Evolutionary conservation across 2,113 vertebrate species (phyloP).

Genomic region (Dipodomys spectabilis): DNA sequence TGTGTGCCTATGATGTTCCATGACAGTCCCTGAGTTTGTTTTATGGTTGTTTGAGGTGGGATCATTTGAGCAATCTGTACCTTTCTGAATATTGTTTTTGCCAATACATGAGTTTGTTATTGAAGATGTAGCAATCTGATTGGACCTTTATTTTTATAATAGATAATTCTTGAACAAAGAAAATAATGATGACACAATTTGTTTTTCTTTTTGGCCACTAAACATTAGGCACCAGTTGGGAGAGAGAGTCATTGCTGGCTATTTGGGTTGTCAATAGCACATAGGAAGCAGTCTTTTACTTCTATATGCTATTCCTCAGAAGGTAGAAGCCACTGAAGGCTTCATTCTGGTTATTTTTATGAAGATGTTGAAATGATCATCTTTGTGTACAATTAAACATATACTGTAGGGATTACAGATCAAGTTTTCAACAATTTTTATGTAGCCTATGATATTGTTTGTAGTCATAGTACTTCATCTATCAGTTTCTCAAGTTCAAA

Average conservation of each 20-base stretch:
- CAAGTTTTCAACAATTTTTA: not conserved
- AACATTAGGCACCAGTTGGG: not conserved
- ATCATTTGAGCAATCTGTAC: conserved; percentile 1
- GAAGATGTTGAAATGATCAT: not conserved
- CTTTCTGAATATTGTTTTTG: conserved; percentile 58
- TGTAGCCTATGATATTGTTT: conserved; percentile 1
- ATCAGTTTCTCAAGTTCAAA: conserved; percentile 81
- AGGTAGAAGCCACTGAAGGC: too few species aligned
- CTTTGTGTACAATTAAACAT: too few species aligned
- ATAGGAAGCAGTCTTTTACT: not conserved
- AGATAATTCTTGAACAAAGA: not conserved
- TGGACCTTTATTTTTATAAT: not conserved
- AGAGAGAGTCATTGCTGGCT: not conserved
- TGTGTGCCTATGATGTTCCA: not conserved
- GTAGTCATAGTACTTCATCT: conserved; percentile 78
- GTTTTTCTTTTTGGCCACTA: not conserved
- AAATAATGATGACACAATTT: not conserved
- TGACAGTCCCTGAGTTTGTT: conserved; percentile 61
- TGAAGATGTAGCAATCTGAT: conserved; percentile 20
- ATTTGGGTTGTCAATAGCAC: not conserved
- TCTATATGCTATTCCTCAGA: not conserved
- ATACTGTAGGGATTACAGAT: not conserved
- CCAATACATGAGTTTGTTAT: conserved; percentile 47
- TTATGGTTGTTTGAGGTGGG: conserved; percentile 30
- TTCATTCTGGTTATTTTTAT: not conserved